A percentile compares a stretch with the other conserved stretches of the same genome.
phyloP scores from a whole-genome alignment of 2,113 vertebrate species.

The Platysteira castanea region DNA sequence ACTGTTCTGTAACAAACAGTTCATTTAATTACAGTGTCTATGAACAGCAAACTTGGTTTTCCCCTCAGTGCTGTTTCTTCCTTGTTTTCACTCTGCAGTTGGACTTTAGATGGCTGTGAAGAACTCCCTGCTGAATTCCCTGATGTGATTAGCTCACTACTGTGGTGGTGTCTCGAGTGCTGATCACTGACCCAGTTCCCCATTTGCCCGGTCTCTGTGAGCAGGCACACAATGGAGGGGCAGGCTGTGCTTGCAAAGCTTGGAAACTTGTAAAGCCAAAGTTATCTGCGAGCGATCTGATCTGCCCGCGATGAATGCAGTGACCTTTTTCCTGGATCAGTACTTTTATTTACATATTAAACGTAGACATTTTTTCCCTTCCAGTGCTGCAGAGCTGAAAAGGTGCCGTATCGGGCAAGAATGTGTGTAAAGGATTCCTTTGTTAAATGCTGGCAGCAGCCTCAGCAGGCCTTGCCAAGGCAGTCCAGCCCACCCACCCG shows the following conservation, averaged over 20 bases:
- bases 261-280: background rate
- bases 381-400: background rate
- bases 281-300: background rate
- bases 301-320: background rate
- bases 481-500: background rate
- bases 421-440: constrained; percentile 46
- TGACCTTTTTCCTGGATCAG: constrained; percentile 11
- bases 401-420: constrained; percentile 13
- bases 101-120: background rate
- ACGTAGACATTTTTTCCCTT: background rate
- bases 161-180: background rate
- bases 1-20: background rate
- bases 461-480: background rate
- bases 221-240: background rate
- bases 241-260: background rate
- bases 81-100: background rate
- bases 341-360: constrained; percentile 30
- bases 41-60: background rate
- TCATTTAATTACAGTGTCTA: background rate
- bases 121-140: background rate
- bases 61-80: background rate
- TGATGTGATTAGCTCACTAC: background rate
- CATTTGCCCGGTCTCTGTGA: background rate
- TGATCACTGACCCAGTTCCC: background rate
- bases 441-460: constrained; percentile 29